Evolutionary conservation across 2,797 vertebrate species (phyloP).

Genomic region (Helostoma temminkii): DNA sequence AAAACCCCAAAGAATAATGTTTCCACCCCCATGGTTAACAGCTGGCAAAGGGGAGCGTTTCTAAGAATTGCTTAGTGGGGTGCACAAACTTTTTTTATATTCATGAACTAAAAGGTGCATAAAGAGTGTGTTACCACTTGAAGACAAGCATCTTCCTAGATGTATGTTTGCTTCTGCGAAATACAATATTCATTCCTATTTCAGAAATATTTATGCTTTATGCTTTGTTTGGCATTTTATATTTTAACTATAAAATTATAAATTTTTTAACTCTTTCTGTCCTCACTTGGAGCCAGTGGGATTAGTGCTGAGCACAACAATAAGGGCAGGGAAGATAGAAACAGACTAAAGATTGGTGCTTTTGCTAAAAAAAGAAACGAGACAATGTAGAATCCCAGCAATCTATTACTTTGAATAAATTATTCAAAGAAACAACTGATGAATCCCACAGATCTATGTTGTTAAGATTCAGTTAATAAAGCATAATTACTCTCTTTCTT

Average conservation of each 20-base stretch:
- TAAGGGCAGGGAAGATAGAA: not conserved
- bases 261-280: too few relatives aligned
- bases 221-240: too few relatives aligned
- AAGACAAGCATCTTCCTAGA: not conserved
- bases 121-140: not conserved
- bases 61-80: not conserved
- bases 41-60: not conserved
- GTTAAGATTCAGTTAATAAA: conserved; percentile 25
- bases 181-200: not conserved
- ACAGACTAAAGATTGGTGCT: not conserved
- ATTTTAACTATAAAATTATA: not conserved
- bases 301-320: not conserved
- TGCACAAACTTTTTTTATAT: not conserved
- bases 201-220: not conserved
- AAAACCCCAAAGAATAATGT: too few relatives aligned
- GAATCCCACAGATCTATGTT: conserved; percentile 13
- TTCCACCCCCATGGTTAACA: not conserved
- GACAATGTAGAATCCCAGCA: not conserved
- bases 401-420: conserved; percentile 9
- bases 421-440: conserved; percentile 23
- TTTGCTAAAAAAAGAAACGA: conserved; percentile 11
- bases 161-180: too few relatives aligned
- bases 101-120: not conserved
- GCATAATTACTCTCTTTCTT: conserved; percentile 17
- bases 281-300: not conserved